These are phyloP conservation scores for Monarcha castaneiventris DNA, from an alignment of 2,113 vertebrate species.

Conservation along the genomic window DNA sequence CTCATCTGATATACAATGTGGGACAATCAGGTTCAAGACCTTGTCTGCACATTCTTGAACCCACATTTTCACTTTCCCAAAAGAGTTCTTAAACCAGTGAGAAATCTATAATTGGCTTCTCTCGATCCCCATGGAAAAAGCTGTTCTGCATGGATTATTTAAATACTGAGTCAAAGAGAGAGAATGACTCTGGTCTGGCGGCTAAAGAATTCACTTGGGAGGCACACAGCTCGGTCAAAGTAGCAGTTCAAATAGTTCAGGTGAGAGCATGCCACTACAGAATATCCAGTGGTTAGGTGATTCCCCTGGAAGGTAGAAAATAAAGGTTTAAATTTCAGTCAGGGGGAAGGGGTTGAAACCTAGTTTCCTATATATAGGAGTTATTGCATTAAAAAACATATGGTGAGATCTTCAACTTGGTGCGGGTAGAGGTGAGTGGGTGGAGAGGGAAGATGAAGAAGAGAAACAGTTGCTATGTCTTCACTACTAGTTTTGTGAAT, in stretches of 20 bases:
- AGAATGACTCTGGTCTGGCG: conserved; percentile 26
- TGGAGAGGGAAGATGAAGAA: not conserved
- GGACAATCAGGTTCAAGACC: conserved; percentile 49
- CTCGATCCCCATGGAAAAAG: conserved; percentile 6
- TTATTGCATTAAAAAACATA: not conserved
- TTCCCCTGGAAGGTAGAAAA: not conserved
- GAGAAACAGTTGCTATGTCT: not conserved
- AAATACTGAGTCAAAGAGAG: conserved; percentile 36
- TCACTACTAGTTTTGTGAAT: not conserved
- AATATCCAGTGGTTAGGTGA: not conserved
- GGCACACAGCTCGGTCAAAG: not conserved
- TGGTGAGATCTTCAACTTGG: not conserved
- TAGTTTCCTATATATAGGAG: not conserved
- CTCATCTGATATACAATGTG: conserved; percentile 35
- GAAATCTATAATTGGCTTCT: conserved; percentile 38
- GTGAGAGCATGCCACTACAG: not conserved
- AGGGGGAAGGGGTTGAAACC: not conserved
- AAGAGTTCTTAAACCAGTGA: conserved; percentile 40
- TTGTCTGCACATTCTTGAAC: conserved; percentile 20
- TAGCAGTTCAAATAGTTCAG: not conserved
- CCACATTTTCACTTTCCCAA: conserved; percentile 32
- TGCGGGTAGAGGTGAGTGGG: not conserved
- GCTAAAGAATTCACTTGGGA: conserved; percentile 21
- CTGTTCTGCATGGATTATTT: conserved; percentile 60
- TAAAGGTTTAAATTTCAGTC: not conserved